Conservation (phyloP, 2,888 invertebrate genomes). For the Dusona sp. region DNA sequence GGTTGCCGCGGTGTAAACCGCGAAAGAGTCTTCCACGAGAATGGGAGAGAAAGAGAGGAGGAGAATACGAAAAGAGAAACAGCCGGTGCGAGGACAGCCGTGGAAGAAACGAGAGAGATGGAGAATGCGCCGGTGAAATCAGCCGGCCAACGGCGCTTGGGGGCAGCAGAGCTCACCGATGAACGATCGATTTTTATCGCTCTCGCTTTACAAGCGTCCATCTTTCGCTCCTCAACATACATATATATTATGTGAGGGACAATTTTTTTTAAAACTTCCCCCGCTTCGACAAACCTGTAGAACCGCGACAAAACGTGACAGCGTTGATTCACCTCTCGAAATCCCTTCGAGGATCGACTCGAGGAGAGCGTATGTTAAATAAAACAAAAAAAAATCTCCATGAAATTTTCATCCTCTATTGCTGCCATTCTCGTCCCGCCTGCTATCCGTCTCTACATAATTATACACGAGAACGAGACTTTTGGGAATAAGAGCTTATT, state of each 20-base stretch:
- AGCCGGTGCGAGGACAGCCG: constrained; percentile 14
- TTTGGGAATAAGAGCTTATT: neutral
- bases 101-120: neutral
- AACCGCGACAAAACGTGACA: constrained; percentile 8
- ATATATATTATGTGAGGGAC: neutral
- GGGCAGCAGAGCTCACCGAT: constrained; percentile 61
- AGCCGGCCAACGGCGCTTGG: constrained; percentile 56
- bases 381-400: neutral
- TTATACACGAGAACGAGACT: neutral
- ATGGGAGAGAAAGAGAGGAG: constrained; percentile 53
- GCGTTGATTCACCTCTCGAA: constrained; percentile 26
- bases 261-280: constrained; percentile 10
- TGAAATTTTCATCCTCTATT: constrained; percentile 1
- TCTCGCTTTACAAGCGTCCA: constrained; percentile 63
- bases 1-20: constrained; percentile 47
- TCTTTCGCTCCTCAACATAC: constrained; percentile 56
- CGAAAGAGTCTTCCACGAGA: constrained; percentile 65
- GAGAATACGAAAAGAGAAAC: constrained; percentile 66
- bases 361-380: neutral
- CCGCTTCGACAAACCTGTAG: constrained; percentile 13
- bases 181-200: constrained; percentile 69
- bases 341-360: constrained; percentile 10
- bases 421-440: neutral
- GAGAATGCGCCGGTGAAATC: constrained; percentile 57
- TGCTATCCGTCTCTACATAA: neutral